Evolutionary conservation across 1,140 invertebrate species (phyloP).

Genomic region (Pararge aegeria): DNA sequence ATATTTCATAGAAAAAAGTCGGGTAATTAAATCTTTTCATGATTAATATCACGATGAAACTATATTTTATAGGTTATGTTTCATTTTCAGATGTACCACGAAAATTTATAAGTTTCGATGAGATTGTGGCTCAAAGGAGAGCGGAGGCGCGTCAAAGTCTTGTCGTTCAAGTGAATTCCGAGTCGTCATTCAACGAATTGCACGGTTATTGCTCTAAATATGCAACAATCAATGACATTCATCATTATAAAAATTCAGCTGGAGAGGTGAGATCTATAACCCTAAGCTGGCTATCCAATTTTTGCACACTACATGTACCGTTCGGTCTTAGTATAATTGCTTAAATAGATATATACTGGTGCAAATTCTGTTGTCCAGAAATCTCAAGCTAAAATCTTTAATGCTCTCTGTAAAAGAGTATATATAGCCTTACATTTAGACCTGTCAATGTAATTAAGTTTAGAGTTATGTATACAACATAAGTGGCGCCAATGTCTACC

Average conservation of each 20-base stretch:
- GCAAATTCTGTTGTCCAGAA: too few relatives aligned
- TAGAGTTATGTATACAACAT: too few relatives aligned
- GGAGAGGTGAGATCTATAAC: slow-evolving; percentile 49
- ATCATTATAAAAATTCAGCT: slow-evolving; percentile 81
- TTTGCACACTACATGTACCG: too few relatives aligned
- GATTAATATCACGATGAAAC: slow-evolving; percentile 22
- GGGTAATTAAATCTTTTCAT: slow-evolving; percentile 39
- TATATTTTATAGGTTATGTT: slow-evolving; percentile 60
- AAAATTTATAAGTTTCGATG: slow-evolving; percentile 67
- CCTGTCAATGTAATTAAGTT: too few relatives aligned
- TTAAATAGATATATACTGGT: too few relatives aligned
- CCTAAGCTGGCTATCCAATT: too few relatives aligned
- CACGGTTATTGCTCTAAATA: slow-evolving; percentile 83
- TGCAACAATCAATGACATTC: slow-evolving; percentile 81
- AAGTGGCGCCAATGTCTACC: too few relatives aligned
- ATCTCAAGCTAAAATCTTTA: too few relatives aligned
- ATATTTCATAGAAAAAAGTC: slow-evolving; percentile 49
- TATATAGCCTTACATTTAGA: too few relatives aligned
- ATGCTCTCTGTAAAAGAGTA: too few relatives aligned
- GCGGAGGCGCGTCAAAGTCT: slow-evolving; percentile 82
- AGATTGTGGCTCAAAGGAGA: slow-evolving; percentile 67
- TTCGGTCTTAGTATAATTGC: too few relatives aligned
- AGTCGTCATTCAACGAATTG: slow-evolving; percentile 82
- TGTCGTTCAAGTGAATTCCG: slow-evolving; percentile 83
- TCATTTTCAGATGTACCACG: slow-evolving; percentile 62